Percentiles rank a stretch among this genome's conserved stretches.
Evolutionary conservation across 1,140 invertebrate species (phyloP).

Genomic region (Pristionchus pacificus): DNA sequence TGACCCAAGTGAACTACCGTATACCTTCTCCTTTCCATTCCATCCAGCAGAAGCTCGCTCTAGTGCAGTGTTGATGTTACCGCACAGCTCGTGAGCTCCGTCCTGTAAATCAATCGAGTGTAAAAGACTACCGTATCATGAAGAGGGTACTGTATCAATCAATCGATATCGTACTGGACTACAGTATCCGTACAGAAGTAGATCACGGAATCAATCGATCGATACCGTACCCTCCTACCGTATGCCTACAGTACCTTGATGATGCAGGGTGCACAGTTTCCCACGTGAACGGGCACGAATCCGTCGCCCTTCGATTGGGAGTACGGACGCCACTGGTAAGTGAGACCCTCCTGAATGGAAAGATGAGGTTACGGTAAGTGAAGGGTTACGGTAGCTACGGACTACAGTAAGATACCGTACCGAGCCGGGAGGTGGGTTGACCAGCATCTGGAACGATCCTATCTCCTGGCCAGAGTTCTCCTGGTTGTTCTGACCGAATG

Average conservation of each 20-base stretch:
- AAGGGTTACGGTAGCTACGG: background rate
- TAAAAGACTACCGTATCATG: too few species aligned
- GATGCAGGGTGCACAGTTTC: slow-evolving; percentile 1
- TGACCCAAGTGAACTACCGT: too few species aligned
- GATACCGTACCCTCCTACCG: too few species aligned
- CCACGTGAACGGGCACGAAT: background rate
- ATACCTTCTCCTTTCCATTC: slow-evolving; percentile 30
- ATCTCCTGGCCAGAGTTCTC: slow-evolving; percentile 34
- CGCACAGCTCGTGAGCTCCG: slow-evolving; percentile 21
- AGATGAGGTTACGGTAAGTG: background rate
- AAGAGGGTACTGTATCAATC: too few species aligned
- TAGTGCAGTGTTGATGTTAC: slow-evolving; percentile 20
- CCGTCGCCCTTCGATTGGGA: slow-evolving; percentile 1
- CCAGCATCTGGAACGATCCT: slow-evolving; percentile 30
- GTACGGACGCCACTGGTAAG: background rate
- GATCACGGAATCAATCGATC: too few species aligned
- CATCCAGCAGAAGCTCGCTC: slow-evolving; percentile 31
- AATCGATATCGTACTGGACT: too few species aligned
- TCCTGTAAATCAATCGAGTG: too few species aligned
- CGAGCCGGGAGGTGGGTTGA: background rate
- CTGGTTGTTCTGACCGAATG: slow-evolving; percentile 32
- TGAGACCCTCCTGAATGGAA: slow-evolving; percentile 2
- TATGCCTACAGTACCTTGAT: too few species aligned
- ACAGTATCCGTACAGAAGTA: too few species aligned
- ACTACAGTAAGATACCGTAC: background rate